These are phyloP conservation scores for Salticus scenicus DNA, from an alignment of 2,888 invertebrate species.

Conservation along the genomic window DNA sequence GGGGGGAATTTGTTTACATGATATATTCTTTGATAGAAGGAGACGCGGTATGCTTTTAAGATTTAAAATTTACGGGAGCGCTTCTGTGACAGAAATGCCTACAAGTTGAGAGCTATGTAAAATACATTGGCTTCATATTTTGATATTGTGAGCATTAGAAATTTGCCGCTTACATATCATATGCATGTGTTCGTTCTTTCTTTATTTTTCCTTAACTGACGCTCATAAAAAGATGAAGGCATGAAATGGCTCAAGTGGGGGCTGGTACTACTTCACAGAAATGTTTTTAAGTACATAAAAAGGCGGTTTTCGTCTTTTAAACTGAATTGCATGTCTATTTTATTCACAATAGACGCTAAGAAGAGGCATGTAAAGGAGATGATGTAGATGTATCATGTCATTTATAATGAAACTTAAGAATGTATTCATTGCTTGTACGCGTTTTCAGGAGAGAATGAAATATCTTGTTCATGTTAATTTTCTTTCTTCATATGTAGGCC, in stretches of 20 bases:
- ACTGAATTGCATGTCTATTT: constrained; percentile 1
- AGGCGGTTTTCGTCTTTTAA: neutral
- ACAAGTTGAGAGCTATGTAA: constrained; percentile 46
- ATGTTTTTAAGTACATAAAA: neutral
- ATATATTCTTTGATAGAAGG: constrained; percentile 34
- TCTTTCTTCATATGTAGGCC: no score
- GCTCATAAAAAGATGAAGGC: constrained; percentile 10
- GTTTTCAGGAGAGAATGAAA: no score
- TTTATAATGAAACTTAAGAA: no score
- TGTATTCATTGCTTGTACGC: no score
- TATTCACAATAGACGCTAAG: neutral
- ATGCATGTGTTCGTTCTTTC: neutral
- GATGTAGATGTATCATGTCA: no score
- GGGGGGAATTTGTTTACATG: constrained; percentile 36
- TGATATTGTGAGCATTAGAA: constrained; percentile 18
- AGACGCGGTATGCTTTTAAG: constrained; percentile 46
- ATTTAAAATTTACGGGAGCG: constrained; percentile 63
- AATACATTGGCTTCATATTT: constrained; percentile 30
- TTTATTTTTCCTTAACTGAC: no score
- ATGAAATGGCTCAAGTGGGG: neutral
- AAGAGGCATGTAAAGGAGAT: no score
- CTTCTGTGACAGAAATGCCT: constrained; percentile 44
- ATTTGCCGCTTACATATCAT: constrained; percentile 4
- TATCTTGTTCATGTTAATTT: no score
- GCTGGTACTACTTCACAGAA: neutral